Conservation (phyloP, 2,797 vertebrate species). For the Smutsia gigantea region DNA sequence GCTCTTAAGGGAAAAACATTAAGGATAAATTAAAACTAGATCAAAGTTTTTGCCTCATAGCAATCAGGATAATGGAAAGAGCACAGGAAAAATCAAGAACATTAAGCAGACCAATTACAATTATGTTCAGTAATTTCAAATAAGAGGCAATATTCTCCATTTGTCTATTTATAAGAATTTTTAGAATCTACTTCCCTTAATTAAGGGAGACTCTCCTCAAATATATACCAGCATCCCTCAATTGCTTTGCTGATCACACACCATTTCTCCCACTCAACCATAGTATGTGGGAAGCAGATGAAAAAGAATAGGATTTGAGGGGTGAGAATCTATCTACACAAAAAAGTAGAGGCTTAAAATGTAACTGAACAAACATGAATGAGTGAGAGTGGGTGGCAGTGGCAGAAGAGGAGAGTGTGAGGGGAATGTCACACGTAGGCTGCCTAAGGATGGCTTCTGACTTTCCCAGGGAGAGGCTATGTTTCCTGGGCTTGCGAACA, state of each 20-base stretch:
- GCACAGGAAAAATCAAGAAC: not conserved
- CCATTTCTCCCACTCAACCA: not conserved
- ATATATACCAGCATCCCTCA: not conserved
- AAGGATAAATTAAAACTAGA: slow-evolving; percentile 6
- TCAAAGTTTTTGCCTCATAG: not conserved
- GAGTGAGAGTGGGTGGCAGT: not conserved
- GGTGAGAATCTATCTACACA: not conserved
- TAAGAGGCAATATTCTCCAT: not conserved
- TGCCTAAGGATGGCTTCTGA: not conserved
- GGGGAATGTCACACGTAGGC: not conserved
- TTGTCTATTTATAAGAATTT: not conserved
- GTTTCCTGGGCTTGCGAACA: not conserved
- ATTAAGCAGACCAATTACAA: not conserved
- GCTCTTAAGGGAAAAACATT: not conserved
- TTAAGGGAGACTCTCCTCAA: not conserved
- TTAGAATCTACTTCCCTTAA: not conserved
- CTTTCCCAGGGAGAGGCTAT: not conserved
- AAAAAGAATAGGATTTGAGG: not conserved
- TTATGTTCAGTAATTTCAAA: not conserved
- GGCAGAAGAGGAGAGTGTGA: not conserved
- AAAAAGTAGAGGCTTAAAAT: not conserved
- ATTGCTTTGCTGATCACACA: not conserved
- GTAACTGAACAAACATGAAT: not conserved
- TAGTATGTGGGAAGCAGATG: not conserved
- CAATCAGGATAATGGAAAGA: not conserved